These are phyloP conservation scores for Lampris incognitus DNA, from an alignment of 2,113 vertebrate genomes.

Conservation along the genomic window DNA sequence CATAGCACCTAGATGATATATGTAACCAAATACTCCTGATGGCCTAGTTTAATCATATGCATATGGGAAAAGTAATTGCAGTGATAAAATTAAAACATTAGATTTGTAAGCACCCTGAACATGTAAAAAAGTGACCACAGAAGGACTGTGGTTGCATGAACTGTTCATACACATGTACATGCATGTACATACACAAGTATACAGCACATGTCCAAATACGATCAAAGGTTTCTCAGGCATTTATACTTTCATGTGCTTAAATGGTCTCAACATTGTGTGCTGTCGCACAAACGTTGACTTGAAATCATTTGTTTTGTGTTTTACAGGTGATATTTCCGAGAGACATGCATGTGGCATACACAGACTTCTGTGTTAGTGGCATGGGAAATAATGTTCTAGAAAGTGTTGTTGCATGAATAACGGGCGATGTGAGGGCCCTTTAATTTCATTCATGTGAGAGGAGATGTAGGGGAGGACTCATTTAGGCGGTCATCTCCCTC, in stretches of 20 bases:
- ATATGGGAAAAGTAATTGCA: too few species aligned
- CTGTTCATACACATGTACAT: too few species aligned
- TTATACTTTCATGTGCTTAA: not conserved
- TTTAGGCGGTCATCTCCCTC: slow-evolving; percentile 40
- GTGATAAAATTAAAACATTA: too few species aligned
- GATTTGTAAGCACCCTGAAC: too few species aligned
- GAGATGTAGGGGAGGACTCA: slow-evolving; percentile 32
- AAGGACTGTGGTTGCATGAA: not conserved
- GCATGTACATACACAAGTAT: too few species aligned
- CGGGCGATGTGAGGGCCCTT: slow-evolving; percentile 58
- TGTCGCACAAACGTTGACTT: too few species aligned
- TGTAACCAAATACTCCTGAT: too few species aligned
- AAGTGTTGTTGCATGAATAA: slow-evolving; percentile 35
- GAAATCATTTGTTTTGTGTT: not conserved
- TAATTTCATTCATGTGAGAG: slow-evolving; percentile 63
- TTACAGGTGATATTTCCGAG: not conserved
- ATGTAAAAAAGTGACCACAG: slow-evolving; percentile 11
- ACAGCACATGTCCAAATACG: not conserved
- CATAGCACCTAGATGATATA: too few species aligned
- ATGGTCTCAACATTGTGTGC: not conserved
- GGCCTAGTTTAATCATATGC: too few species aligned
- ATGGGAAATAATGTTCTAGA: slow-evolving; percentile 5
- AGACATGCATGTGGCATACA: not conserved
- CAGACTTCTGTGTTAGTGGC: slow-evolving; percentile 19
- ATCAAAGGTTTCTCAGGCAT: not conserved